Evolutionary conservation across 2,797 vertebrate genomes (phyloP).

Genomic region (Eupleurogrammus muticus): DNA sequence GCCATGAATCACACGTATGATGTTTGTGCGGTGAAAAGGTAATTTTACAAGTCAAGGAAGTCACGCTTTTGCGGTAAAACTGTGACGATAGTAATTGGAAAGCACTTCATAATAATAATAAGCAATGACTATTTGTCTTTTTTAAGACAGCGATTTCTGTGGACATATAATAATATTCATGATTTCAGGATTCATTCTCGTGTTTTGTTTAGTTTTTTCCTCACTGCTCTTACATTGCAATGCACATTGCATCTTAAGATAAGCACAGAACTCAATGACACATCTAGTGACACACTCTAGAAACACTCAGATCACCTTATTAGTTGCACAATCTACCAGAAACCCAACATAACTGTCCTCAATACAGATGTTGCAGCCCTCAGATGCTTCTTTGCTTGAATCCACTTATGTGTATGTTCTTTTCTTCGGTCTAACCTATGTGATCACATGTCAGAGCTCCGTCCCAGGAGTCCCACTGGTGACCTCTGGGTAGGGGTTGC

Average conservation of each 20-base stretch:
- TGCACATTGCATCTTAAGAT: too few relatives aligned
- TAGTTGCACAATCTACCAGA: slow-evolving; percentile 20
- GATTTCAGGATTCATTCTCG: slow-evolving; percentile 14
- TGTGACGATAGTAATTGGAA: too few relatives aligned
- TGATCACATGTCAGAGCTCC: neutral
- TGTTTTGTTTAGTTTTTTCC: slow-evolving; percentile 21
- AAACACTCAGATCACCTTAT: slow-evolving; percentile 17
- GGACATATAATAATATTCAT: slow-evolving; percentile 19
- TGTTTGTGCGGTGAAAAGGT: too few relatives aligned
- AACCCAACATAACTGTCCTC: slow-evolving; percentile 16
- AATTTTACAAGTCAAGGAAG: too few relatives aligned
- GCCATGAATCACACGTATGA: too few relatives aligned
- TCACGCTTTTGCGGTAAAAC: too few relatives aligned
- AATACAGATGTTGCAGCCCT: too few relatives aligned
- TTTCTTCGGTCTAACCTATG: neutral
- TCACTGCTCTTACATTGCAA: neutral
- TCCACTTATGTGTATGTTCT: too few relatives aligned
- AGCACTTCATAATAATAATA: too few relatives aligned
- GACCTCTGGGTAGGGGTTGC: neutral
- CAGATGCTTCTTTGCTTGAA: too few relatives aligned
- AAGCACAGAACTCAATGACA: too few relatives aligned
- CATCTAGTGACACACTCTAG: too few relatives aligned
- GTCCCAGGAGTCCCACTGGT: neutral
- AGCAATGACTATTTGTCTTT: slow-evolving; percentile 1
- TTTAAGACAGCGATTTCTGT: slow-evolving; percentile 25